Percentiles rank a stretch among this genome's conserved stretches.
These are phyloP conservation scores for Bergia sp. DNA, from an alignment of 92 coral and sea anemone species.

Conservation along the genomic window DNA sequence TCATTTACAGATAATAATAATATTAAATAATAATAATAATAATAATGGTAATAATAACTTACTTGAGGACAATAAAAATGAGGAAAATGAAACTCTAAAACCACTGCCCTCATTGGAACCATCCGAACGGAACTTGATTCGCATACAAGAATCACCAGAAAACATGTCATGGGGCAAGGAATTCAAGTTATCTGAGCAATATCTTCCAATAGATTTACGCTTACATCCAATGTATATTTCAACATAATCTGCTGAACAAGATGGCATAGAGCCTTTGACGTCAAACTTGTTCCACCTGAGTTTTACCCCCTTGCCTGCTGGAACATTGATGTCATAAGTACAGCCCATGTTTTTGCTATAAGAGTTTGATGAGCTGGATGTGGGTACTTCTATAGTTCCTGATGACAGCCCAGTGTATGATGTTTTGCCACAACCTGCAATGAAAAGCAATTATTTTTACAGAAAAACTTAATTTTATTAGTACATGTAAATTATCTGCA, in stretches of 20 bases:
- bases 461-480: too few relatives aligned
- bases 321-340: slow-evolving; percentile 55
- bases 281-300: slow-evolving; percentile 65
- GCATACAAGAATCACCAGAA: slow-evolving; percentile 67
- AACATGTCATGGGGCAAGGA: slow-evolving; percentile 58
- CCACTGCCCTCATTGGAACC: slow-evolving; percentile 58
- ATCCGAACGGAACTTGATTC: slow-evolving; percentile 63
- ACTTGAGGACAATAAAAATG: slow-evolving; percentile 13
- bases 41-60: slow-evolving; percentile 13
- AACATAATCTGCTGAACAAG: slow-evolving; percentile 66
- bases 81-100: slow-evolving; percentile 40
- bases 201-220: slow-evolving; percentile 60
- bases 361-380: not conserved
- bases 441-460: too few relatives aligned
- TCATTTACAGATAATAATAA: not conserved
- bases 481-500: too few relatives aligned
- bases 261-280: slow-evolving; percentile 71
- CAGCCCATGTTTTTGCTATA: slow-evolving; percentile 61
- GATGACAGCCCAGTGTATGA: not conserved
- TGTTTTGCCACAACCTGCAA: not conserved
- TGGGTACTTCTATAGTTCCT: not conserved
- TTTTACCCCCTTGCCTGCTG: slow-evolving; percentile 38
- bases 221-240: slow-evolving; percentile 72
- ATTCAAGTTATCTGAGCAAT: slow-evolving; percentile 64
- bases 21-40: not conserved